Conservation (phyloP, 2,888 invertebrate species). For the Seira musarum region DNA sequence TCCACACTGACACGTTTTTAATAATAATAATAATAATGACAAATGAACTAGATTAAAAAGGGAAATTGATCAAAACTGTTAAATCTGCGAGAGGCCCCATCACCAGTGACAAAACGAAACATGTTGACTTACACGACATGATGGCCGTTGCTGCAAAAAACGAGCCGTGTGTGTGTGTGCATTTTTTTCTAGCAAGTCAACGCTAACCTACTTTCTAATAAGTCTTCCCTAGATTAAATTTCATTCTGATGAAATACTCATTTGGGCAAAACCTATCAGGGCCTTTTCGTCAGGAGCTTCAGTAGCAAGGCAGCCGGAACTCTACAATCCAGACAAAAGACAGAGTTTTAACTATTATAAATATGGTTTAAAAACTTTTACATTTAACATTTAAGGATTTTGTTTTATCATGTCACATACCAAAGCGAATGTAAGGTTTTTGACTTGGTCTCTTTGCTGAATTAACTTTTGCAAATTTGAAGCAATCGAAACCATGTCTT, state of each 20-base stretch:
- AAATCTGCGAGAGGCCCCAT: conserved; percentile 56
- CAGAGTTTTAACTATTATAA: too few relatives aligned
- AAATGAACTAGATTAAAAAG: conserved; percentile 59
- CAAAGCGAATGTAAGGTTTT: conserved; percentile 87
- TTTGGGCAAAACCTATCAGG: conserved; percentile 96
- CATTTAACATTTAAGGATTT: too few relatives aligned
- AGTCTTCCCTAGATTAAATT: conserved; percentile 39
- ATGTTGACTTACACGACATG: conserved; percentile 24
- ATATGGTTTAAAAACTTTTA: too few relatives aligned
- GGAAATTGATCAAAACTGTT: conserved; percentile 49
- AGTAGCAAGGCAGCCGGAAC: conserved; percentile 80
- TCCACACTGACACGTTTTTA: conserved; percentile 54
- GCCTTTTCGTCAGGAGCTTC: conserved; percentile 95
- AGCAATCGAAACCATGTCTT: conserved; percentile 94
- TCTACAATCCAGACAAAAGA: conserved; percentile 72
- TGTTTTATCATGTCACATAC: conserved; percentile 75
- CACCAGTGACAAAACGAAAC: conserved; percentile 52
- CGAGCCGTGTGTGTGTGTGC: conserved; percentile 41
- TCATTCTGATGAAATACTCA: conserved; percentile 89
- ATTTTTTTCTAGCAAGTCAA: conserved; percentile 41
- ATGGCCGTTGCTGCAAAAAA: conserved; percentile 51
- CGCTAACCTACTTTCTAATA: conserved; percentile 37
- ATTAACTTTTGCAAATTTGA: conserved; percentile 93
- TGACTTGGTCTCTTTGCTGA: conserved; percentile 77
- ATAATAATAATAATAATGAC: conserved; percentile 25